phyloP scores from a whole-genome alignment of 1,140 invertebrate species.

The Philopotamus ludificatus region DNA sequence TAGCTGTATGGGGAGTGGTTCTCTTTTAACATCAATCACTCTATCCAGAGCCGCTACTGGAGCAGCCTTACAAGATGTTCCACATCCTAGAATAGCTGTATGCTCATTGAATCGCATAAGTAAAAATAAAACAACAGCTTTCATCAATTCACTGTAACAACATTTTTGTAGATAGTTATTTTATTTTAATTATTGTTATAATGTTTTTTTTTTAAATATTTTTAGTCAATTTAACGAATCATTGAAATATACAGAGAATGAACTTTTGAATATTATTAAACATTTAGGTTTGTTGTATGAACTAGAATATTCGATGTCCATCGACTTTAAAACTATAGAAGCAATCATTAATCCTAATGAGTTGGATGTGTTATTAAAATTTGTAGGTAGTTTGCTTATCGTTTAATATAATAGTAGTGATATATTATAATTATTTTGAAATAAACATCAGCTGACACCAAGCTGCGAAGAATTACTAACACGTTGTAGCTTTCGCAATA shows the following conservation, averaged over 20 bases:
- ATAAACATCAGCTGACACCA: constrained; percentile 50
- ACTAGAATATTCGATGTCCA: too few species aligned
- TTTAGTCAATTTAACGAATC: constrained; percentile 17
- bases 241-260: constrained; percentile 11
- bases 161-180: too few species aligned
- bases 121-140: constrained; percentile 47
- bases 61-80: constrained; percentile 56
- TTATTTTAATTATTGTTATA: too few species aligned
- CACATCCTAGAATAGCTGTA: constrained; percentile 60
- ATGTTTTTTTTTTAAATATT: too few species aligned
- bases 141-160: too few species aligned
- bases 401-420: too few species aligned
- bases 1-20: constrained; percentile 54
- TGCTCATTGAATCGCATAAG: constrained; percentile 62
- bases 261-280: constrained; percentile 47
- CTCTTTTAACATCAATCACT: constrained; percentile 55
- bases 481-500: constrained; percentile 59
- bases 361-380: too few species aligned
- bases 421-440: not conserved
- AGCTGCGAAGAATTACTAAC: constrained; percentile 55
- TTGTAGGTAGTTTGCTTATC: too few species aligned
- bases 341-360: too few species aligned
- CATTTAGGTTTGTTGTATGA: constrained; percentile 51
- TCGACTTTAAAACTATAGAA: too few species aligned
- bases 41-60: constrained; percentile 58